Percentiles rank a stretch among this genome's conserved stretches.
Evolutionary conservation across 2,888 invertebrate species (phyloP).

Genomic region (Nezara viridula): DNA sequence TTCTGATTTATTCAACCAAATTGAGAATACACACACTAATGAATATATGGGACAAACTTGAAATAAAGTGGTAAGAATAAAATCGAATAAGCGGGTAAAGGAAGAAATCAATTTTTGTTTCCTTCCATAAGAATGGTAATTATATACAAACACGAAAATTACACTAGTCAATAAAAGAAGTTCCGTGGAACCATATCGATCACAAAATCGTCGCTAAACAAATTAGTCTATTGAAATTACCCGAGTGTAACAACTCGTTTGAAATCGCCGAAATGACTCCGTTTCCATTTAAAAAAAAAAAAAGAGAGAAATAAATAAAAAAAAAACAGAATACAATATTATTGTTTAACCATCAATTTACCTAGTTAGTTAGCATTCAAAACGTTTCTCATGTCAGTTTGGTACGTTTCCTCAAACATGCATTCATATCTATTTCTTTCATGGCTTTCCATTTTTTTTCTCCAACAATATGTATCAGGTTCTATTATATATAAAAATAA

Average conservation of each 20-base stretch:
- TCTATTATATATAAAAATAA: neutral
- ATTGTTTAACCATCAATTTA: slow-evolving; percentile 16
- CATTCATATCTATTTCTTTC: neutral
- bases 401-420: slow-evolving; percentile 3
- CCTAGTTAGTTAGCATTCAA: neutral
- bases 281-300: neutral
- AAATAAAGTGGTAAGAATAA: neutral
- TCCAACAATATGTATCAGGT: neutral
- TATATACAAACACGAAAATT: neutral
- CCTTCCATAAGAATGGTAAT: neutral
- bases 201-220: slow-evolving; percentile 21
- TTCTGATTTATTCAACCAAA: too few species aligned
- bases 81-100: neutral
- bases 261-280: neutral
- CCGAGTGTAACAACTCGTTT: neutral
- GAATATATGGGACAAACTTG: too few species aligned
- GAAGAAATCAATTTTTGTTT: neutral
- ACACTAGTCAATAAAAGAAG: neutral
- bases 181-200: slow-evolving; percentile 10
- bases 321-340: slow-evolving; percentile 11
- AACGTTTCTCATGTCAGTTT: neutral
- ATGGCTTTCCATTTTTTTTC: neutral
- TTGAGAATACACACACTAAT: too few species aligned
- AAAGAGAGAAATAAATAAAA: neutral
- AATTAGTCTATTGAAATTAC: neutral